phyloP scores from a whole-genome alignment of 2,113 vertebrate genomes.

The Myodes glareolus region DNA sequence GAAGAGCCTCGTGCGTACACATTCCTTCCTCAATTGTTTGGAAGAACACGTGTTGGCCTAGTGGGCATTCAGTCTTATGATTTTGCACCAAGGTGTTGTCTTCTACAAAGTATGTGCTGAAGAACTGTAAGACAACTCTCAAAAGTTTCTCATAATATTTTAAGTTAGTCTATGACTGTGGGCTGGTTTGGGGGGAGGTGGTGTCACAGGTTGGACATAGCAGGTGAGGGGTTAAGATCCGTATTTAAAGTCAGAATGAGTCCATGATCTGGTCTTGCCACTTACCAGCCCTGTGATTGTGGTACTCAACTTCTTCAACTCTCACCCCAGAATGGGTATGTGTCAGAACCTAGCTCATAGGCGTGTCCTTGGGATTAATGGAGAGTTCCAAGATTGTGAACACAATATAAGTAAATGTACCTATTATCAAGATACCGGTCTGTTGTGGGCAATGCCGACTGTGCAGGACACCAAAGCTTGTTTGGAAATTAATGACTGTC shows the following conservation, averaged over 20 bases:
- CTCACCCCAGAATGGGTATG: slow-evolving; percentile 2
- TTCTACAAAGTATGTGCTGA: not conserved
- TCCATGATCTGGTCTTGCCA: slow-evolving; percentile 16
- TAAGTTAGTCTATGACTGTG: not conserved
- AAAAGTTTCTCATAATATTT: not conserved
- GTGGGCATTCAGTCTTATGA: not conserved
- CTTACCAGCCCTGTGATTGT: not conserved
- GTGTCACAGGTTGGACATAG: not conserved
- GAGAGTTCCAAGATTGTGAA: slow-evolving; percentile 13
- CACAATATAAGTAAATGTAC: slow-evolving; percentile 10
- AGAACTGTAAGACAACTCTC: not conserved
- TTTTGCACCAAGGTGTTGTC: not conserved
- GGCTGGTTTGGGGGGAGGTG: not conserved
- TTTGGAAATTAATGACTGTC: slow-evolving; percentile 67
- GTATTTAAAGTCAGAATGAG: not conserved
- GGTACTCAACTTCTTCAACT: not conserved
- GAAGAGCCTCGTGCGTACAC: not conserved
- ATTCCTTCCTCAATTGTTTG: not conserved
- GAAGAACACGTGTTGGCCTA: not conserved
- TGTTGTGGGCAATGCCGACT: slow-evolving; percentile 52
- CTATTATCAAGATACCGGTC: not conserved
- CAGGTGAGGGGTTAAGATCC: not conserved
- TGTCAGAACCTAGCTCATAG: not conserved
- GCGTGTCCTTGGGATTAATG: not conserved
- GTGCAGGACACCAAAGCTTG: slow-evolving; percentile 7